These are phyloP conservation scores for Atherix ibis DNA, from an alignment of 2,888 invertebrate genomes.

Conservation along the genomic window DNA sequence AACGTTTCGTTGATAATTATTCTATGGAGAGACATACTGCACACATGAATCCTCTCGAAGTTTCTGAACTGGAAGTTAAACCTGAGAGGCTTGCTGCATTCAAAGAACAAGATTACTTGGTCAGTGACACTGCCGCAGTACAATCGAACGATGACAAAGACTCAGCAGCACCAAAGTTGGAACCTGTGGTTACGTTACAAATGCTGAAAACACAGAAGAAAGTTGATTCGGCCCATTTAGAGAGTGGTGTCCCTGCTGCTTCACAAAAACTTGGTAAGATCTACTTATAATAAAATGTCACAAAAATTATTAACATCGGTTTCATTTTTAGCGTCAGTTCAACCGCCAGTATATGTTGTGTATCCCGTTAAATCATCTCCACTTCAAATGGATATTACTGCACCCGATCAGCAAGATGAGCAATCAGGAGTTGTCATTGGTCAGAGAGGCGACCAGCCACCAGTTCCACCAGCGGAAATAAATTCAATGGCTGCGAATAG, in stretches of 20 bases:
- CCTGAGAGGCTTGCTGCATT: constrained; percentile 20
- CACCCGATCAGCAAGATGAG: constrained; percentile 25
- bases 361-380: constrained; percentile 40
- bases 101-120: constrained; percentile 28
- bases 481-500: constrained; percentile 15
- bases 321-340: constrained; percentile 5
- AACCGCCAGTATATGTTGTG: constrained; percentile 38
- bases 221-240: no score
- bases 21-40: constrained; percentile 20
- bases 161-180: constrained; percentile 25
- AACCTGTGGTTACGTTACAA: constrained; percentile 47
- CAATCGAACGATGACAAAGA: constrained; percentile 22
- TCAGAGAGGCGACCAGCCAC: constrained; percentile 36
- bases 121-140: constrained; percentile 35
- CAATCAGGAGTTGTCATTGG: constrained; percentile 40
- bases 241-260: no score
- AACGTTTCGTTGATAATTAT: constrained; percentile 16
- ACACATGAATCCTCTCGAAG: constrained; percentile 11
- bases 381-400: constrained; percentile 33
- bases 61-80: constrained; percentile 7
- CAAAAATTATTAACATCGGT: no score
- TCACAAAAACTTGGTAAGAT: constrained; percentile 1
- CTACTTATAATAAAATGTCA: background rate
- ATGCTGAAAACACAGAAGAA: constrained; percentile 46
- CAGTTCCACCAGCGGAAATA: constrained; percentile 30